Evolutionary conservation across 37 sponge, comb jelly and placozoan genomes (phyloP).

Genomic region (Beroe ovata): DNA sequence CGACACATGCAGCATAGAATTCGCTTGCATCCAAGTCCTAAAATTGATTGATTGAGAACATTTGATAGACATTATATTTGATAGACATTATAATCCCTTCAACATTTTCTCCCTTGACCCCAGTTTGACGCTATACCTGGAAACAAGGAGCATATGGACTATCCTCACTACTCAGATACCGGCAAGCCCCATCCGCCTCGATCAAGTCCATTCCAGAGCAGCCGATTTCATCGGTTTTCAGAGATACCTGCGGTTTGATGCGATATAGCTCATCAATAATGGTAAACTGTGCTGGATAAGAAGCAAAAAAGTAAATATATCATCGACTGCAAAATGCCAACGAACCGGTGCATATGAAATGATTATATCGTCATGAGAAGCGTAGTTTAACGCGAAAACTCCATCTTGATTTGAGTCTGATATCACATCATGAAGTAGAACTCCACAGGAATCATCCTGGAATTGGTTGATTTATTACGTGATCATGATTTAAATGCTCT

Average conservation of each 20-base stretch:
- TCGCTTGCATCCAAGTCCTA: neutral
- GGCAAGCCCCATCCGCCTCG: conserved; percentile 2
- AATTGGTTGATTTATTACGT: neutral
- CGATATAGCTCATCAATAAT: no score
- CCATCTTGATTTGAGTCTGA: neutral
- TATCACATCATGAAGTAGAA: neutral
- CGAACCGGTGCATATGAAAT: neutral
- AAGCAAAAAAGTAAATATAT: no score
- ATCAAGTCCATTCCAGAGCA: conserved; percentile 14
- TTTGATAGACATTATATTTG: no score
- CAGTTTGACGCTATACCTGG: neutral
- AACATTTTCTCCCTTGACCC: no score
- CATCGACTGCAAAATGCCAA: no score
- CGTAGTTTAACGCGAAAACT: conserved; percentile 6
- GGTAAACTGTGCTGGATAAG: no score
- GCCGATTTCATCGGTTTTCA: no score
- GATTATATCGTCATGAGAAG: conserved; percentile 7
- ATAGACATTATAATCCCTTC: no score
- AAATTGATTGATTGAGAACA: no score
- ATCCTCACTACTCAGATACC: neutral
- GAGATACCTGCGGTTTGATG: no score
- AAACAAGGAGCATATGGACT: conserved; percentile 27
- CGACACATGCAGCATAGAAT: neutral
- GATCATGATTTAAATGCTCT: neutral
- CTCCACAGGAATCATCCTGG: conserved; percentile 29